Conservation (phyloP, 2,797 vertebrate species). For the Macropodus opercularis region DNA sequence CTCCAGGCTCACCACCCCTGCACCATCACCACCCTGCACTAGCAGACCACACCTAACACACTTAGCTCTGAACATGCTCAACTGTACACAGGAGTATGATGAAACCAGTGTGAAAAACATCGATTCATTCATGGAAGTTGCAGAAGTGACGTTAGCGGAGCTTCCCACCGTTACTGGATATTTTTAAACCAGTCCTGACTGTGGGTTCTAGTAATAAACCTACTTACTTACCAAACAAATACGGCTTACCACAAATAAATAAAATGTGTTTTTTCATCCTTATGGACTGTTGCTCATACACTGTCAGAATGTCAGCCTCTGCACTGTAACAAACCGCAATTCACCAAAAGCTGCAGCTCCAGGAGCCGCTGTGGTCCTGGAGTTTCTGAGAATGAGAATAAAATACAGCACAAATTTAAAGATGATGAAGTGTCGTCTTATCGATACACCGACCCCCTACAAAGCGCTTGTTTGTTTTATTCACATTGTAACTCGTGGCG, state of each 20-base stretch:
- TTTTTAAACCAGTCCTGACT: slow-evolving; percentile 32
- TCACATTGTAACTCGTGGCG: too few relatives aligned
- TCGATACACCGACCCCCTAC: too few relatives aligned
- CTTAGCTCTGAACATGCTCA: not conserved
- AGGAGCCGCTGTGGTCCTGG: slow-evolving; percentile 6
- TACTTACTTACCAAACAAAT: slow-evolving; percentile 41
- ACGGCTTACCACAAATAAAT: slow-evolving; percentile 36
- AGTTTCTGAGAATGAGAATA: not conserved
- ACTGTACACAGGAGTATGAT: not conserved
- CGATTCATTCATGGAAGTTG: not conserved
- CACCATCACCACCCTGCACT: slow-evolving; percentile 21
- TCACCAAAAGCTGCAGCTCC: slow-evolving; percentile 19
- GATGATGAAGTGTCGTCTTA: too few relatives aligned
- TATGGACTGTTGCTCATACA: slow-evolving; percentile 27
- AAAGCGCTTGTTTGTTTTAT: too few relatives aligned
- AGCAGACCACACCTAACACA: slow-evolving; percentile 27
- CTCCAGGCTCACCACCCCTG: slow-evolving; percentile 16
- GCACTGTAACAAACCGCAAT: not conserved
- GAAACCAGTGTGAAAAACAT: not conserved
- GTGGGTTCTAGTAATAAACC: slow-evolving; percentile 33
- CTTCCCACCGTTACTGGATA: slow-evolving; percentile 18
- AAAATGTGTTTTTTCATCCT: slow-evolving; percentile 31
- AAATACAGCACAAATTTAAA: too few relatives aligned
- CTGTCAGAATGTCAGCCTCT: slow-evolving; percentile 22
- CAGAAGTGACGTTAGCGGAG: slow-evolving; percentile 14